Evolutionary conservation across 1,140 invertebrate genomes (phyloP).

Genomic region (Ceratina calcarata): DNA sequence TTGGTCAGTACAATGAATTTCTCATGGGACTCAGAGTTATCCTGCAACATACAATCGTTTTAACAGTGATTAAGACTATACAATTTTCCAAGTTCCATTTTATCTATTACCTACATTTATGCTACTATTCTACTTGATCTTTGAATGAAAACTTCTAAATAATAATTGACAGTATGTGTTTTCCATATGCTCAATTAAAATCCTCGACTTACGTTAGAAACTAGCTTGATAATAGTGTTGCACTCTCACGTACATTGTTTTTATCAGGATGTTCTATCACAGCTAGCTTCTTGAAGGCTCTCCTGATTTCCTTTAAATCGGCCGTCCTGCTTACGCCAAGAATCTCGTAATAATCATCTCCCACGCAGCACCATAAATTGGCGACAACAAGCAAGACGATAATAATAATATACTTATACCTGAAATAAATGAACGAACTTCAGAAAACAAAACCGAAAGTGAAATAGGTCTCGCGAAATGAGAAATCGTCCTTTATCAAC

Average conservation of each 20-base stretch:
- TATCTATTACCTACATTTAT: neutral
- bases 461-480: neutral
- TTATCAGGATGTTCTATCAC: slow-evolving; percentile 92
- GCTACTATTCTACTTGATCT: neutral
- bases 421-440: slow-evolving; percentile 25
- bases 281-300: slow-evolving; percentile 91
- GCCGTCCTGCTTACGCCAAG: slow-evolving; percentile 87
- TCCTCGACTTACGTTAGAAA: slow-evolving; percentile 13
- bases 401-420: slow-evolving; percentile 48
- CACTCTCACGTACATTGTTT: slow-evolving; percentile 83
- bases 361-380: slow-evolving; percentile 44
- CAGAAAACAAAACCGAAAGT: no score
- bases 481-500: neutral
- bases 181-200: neutral
- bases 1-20: slow-evolving; percentile 89
- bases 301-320: slow-evolving; percentile 87
- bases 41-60: slow-evolving; percentile 77
- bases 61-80: slow-evolving; percentile 6
- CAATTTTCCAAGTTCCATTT: neutral
- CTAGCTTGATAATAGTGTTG: slow-evolving; percentile 28
- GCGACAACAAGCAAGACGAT: slow-evolving; percentile 52
- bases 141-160: slow-evolving; percentile 5
- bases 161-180: neutral
- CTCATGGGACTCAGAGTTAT: slow-evolving; percentile 87
- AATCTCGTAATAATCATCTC: slow-evolving; percentile 84